phyloP scores from a whole-genome alignment of 2,888 invertebrate species.

The Lucinisca nassula region DNA sequence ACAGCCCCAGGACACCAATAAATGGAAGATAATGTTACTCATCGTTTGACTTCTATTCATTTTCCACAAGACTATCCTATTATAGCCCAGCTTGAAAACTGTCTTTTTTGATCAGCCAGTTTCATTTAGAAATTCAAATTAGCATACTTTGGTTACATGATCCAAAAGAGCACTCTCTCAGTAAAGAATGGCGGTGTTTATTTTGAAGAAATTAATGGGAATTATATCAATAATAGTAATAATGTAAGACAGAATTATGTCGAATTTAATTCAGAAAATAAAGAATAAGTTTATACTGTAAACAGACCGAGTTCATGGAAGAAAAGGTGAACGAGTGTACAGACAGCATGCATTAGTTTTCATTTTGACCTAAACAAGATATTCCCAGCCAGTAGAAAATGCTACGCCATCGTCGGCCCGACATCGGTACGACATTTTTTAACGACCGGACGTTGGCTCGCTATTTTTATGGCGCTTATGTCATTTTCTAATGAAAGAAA shows the following conservation, averaged over 20 bases:
- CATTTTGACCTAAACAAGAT: no score
- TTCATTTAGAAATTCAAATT: slow-evolving; percentile 9
- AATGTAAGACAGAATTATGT: background rate
- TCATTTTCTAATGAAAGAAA: no score
- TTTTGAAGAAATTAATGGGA: background rate
- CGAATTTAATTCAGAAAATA: background rate
- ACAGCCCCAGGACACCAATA: background rate
- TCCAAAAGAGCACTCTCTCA: background rate
- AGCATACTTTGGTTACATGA: background rate
- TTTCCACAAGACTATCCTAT: background rate
- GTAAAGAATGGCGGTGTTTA: background rate
- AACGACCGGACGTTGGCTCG: no score
- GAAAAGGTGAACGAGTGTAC: slow-evolving; percentile 5
- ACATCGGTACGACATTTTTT: no score
- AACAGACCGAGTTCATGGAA: background rate
- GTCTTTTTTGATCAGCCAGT: background rate
- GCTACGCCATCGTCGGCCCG: no score
- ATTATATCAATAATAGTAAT: slow-evolving; percentile 1
- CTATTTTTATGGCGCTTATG: no score
- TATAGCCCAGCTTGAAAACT: slow-evolving; percentile 6
- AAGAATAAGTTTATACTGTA: slow-evolving; percentile 4
- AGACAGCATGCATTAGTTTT: background rate
- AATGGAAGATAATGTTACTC: background rate
- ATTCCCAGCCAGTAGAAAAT: no score
- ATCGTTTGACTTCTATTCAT: background rate